Evolutionary conservation across 2,113 vertebrate genomes (phyloP).

Genomic region (Prinia subflava): DNA sequence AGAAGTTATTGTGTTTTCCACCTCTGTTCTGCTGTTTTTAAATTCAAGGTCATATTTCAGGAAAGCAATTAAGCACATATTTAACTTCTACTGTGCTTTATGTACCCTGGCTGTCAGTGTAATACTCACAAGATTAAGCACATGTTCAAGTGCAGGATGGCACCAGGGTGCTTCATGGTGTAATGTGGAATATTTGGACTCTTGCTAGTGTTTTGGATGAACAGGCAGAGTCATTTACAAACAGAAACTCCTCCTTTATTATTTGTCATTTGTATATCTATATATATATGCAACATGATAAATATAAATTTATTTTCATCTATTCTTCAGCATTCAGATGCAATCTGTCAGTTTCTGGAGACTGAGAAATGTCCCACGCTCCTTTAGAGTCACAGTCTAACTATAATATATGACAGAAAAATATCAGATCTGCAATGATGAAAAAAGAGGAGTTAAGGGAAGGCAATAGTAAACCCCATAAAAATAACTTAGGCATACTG

Average conservation of each 20-base stretch:
- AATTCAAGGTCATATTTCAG: neutral
- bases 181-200: neutral
- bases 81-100: neutral
- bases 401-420: neutral
- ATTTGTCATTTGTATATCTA: neutral
- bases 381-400: neutral
- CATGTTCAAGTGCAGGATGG: neutral
- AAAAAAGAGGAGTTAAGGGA: neutral
- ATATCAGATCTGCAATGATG: neutral
- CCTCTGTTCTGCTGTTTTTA: neutral
- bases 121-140: neutral
- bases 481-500: neutral
- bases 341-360: neutral
- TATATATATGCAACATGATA: neutral
- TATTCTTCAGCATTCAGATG: neutral
- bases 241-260: neutral
- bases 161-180: neutral
- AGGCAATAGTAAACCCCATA: neutral
- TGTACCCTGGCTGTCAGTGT: neutral
- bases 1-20: neutral
- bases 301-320: neutral
- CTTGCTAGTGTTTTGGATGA: neutral
- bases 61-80: neutral
- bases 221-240: neutral
- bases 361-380: neutral